Evolutionary conservation across 2,797 vertebrate genomes (phyloP).

Genomic region (Acrossocheilus fasciatus): DNA sequence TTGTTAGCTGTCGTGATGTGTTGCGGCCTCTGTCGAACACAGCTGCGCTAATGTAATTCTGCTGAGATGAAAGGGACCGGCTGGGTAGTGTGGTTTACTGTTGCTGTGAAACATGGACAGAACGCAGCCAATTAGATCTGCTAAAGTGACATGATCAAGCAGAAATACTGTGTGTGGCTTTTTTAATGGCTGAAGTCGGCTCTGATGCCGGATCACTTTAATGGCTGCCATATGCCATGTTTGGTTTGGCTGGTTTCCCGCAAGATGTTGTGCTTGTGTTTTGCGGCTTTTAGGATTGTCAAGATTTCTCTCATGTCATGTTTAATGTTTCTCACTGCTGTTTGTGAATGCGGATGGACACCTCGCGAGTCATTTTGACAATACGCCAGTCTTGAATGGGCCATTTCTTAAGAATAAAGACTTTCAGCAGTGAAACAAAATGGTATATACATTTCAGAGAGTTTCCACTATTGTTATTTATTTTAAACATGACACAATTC

Average conservation of each 20-base stretch:
- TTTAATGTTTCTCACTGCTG: constrained; percentile 45
- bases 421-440: constrained; percentile 14
- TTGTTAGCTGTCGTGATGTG: constrained; percentile 60
- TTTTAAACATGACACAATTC: constrained; percentile 7
- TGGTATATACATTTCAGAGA: background rate
- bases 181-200: constrained; percentile 62
- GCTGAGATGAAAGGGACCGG: constrained; percentile 73
- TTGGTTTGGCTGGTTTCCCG: constrained; percentile 58
- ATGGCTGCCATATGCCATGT: constrained; percentile 63
- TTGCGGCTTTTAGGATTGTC: constrained; percentile 52
- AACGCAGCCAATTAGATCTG: constrained; percentile 74
- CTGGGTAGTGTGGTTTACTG: constrained; percentile 69
- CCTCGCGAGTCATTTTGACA: constrained; percentile 26
- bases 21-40: constrained; percentile 68
- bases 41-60: constrained; percentile 71
- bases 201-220: constrained; percentile 58
- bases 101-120: constrained; percentile 65
- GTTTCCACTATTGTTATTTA: background rate
- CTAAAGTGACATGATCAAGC: constrained; percentile 67
- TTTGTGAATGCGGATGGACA: constrained; percentile 24
- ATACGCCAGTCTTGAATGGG: background rate
- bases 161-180: constrained; percentile 64
- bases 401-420: constrained; percentile 20
- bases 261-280: constrained; percentile 60
- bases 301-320: constrained; percentile 50